Conservation (phyloP, 2,113 vertebrate genomes). For the Zosterops lateralis region DNA sequence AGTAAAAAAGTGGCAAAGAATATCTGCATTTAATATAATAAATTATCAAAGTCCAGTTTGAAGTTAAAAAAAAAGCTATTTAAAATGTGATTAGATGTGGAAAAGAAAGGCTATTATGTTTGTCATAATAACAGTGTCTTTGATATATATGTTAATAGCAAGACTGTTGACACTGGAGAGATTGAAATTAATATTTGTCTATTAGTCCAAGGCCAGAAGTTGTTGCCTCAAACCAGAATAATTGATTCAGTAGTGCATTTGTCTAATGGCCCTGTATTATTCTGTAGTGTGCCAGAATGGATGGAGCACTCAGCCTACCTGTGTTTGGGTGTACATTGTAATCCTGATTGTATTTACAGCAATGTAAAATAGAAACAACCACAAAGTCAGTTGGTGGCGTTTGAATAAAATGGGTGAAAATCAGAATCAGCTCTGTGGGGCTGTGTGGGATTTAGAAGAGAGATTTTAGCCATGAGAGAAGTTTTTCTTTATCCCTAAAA, state of each 20-base stretch:
- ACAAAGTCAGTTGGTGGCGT: background rate
- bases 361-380: background rate
- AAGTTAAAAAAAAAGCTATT: background rate
- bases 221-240: constrained; percentile 71
- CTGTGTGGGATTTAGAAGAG: background rate
- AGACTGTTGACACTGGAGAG: constrained; percentile 52
- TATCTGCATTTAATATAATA: background rate
- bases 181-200: constrained; percentile 69
- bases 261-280: constrained; percentile 45
- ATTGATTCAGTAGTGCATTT: constrained; percentile 69
- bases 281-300: background rate
- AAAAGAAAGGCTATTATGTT: background rate
- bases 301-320: background rate
- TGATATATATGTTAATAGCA: constrained; percentile 56
- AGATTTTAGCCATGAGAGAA: background rate
- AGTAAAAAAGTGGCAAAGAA: background rate
- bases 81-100: background rate
- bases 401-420: background rate
- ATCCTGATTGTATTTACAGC: background rate
- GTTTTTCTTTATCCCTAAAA: background rate
- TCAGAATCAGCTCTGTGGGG: background rate
- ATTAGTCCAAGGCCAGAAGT: constrained; percentile 52
- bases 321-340: background rate
- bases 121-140: constrained; percentile 22
- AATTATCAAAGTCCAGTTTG: background rate